Evolutionary conservation across 2,113 vertebrate genomes (phyloP), one percentile per base, ranked within the genome.

Genomic region (Cromileptes altivelis): DNA sequence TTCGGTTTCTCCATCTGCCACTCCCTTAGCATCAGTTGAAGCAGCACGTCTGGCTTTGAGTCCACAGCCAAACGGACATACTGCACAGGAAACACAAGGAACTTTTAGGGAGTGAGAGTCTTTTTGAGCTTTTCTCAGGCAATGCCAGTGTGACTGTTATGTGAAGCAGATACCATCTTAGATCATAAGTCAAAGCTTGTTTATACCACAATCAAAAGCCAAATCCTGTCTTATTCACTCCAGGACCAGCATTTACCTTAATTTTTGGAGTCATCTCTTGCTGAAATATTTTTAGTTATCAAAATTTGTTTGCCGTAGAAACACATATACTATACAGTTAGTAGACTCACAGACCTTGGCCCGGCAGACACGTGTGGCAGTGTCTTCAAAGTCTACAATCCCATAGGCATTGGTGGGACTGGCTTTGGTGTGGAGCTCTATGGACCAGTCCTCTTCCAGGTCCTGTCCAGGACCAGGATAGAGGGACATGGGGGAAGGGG

Each of bases 1-100:
- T 98, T 99, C 63, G 98, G 98, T 81, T 97, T 91, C 52, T 98
- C 97, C 96, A 99, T 98, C 88, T 98, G 97, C 98, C 98, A 99
- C 89, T 99, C 97, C 86, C 92, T 95, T 85, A 98, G 82, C 97
- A 99, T 98, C 88, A 99, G 91, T 52, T 97, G 96, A 78, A 97
- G 89, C 19, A 99, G 80, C 14, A 93, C 94, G 78, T 99, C 98
- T 61, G 96, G 63, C 74, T 80, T 97, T 23, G 97, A 96, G 67
- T 99, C 97, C 45, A 97, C 97, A 33, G 97, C 97, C 57, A 97
- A 94, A 81, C 98, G 96, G 12, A 98, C 94, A 84, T 97, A 99
- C 98, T 99, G 90, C 42, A 72, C 37, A 27, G 62, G 68, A 63
- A 85, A 82, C 60, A 85, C 18, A 62, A n/a, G 19, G 18, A 27